phyloP scores from a whole-genome alignment of 2,888 invertebrate genomes.

The Nebria salina region DNA sequence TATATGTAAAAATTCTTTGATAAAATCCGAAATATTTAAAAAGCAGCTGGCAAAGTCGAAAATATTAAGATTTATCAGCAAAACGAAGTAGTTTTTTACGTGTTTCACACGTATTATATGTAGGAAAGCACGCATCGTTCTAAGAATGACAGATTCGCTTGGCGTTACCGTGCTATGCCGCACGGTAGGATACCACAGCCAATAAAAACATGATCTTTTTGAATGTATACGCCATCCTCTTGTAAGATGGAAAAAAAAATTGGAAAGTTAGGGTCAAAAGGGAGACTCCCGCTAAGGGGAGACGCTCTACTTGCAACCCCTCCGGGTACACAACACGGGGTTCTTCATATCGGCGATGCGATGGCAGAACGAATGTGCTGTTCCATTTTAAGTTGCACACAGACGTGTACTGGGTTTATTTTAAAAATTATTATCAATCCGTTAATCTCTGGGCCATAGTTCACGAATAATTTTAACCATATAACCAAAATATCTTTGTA shows the following conservation, averaged over 20 bases:
- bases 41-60: not conserved
- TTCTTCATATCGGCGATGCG: not conserved
- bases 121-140: not conserved
- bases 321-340: not conserved
- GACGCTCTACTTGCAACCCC: slow-evolving; percentile 17
- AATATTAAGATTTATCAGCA: not conserved
- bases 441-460: too few species aligned
- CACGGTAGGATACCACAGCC: not conserved
- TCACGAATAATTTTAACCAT: too few species aligned
- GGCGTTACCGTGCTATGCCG: not conserved
- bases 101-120: not conserved
- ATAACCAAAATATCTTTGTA: too few species aligned
- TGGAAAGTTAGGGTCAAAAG: slow-evolving; percentile 22
- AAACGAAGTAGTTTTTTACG: not conserved
- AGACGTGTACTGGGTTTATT: not conserved
- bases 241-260: slow-evolving; percentile 10
- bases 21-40: not conserved
- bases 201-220: slow-evolving; percentile 28
- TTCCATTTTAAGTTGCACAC: not conserved
- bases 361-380: not conserved
- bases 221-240: slow-evolving; percentile 14
- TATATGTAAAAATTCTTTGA: not conserved
- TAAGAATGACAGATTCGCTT: not conserved
- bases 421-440: not conserved
- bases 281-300: slow-evolving; percentile 26